Evolutionary conservation across 2,113 vertebrate genomes (phyloP).

Genomic region (Lepus americanus): DNA sequence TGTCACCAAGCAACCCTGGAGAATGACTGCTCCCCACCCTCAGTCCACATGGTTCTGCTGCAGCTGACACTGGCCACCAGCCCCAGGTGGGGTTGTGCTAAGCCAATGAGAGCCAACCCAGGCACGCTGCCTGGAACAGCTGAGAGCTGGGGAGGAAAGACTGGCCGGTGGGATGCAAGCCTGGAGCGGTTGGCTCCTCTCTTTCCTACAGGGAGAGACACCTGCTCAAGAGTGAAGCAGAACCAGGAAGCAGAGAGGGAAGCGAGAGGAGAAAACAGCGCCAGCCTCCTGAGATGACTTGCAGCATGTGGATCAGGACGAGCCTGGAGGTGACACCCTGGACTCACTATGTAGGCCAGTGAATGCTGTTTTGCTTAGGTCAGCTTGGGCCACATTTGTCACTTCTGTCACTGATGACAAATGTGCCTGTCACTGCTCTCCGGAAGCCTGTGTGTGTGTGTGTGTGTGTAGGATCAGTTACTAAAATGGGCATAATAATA

Average conservation of each 20-base stretch:
- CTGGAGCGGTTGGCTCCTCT: background rate
- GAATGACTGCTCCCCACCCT: background rate
- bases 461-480: background rate
- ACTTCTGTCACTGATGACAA: background rate
- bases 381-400: conserved; percentile 29
- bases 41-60: background rate
- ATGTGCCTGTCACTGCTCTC: background rate
- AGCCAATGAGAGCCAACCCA: background rate
- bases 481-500: background rate
- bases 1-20: background rate
- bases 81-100: background rate
- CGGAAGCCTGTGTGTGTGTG: background rate
- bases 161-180: background rate
- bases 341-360: background rate
- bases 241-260: background rate
- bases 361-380: background rate
- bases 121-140: background rate
- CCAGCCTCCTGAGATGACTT: background rate
- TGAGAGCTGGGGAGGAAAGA: background rate
- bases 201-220: background rate
- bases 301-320: background rate
- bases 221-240: background rate
- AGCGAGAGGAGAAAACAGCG: background rate
- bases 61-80: background rate
- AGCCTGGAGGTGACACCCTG: background rate